Conservation (phyloP, 2,113 vertebrate genomes). For the Lampris incognitus region DNA sequence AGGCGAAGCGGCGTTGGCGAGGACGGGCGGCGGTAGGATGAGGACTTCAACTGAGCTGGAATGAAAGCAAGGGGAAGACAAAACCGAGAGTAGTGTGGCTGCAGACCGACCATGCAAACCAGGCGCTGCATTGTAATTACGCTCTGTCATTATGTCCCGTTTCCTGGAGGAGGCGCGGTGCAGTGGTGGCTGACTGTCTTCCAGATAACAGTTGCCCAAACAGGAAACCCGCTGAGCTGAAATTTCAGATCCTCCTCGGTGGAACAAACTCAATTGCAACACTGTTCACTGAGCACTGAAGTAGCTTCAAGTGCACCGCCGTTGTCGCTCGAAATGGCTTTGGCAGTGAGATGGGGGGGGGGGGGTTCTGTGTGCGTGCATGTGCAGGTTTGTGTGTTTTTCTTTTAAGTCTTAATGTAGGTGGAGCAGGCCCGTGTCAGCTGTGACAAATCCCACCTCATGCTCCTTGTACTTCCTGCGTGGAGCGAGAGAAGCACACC, state of each 20-base stretch:
- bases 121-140: slow-evolving; percentile 62
- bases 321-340: slow-evolving; percentile 71
- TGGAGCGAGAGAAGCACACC: slow-evolving; percentile 50
- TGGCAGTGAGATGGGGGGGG: slow-evolving; percentile 52
- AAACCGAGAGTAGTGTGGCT: slow-evolving; percentile 6
- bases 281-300: slow-evolving; percentile 73
- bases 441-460: slow-evolving; percentile 74
- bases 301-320: slow-evolving; percentile 66
- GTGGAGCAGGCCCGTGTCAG: slow-evolving; percentile 67
- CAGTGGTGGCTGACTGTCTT: slow-evolving; percentile 65
- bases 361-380: slow-evolving; percentile 7
- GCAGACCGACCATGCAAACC: slow-evolving; percentile 49
- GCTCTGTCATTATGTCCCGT: slow-evolving; percentile 42
- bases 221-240: slow-evolving; percentile 61
- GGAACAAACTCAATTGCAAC: slow-evolving; percentile 79
- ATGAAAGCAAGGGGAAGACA: neutral
- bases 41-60: too few relatives aligned
- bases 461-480: slow-evolving; percentile 67
- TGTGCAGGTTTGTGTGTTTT: slow-evolving; percentile 18
- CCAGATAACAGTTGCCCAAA: slow-evolving; percentile 46
- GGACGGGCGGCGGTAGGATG: too few relatives aligned
- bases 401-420: slow-evolving; percentile 66
- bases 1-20: neutral
- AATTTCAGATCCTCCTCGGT: slow-evolving; percentile 69
- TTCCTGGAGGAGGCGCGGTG: slow-evolving; percentile 47